Evolutionary conservation across 2,888 invertebrate species (phyloP).

Genomic region (Tetragonisca angustula): DNA sequence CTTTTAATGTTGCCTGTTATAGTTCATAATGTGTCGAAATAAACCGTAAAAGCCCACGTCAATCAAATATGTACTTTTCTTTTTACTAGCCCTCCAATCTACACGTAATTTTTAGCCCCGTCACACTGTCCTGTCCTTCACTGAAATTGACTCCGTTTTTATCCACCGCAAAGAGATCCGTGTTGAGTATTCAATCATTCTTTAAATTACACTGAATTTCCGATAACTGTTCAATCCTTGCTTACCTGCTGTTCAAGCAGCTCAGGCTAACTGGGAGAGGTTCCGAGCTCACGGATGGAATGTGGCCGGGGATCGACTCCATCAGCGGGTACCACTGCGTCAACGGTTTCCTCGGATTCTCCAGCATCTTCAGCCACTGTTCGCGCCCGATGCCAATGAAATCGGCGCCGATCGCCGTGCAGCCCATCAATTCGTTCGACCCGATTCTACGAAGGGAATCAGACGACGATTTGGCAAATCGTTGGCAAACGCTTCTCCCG

Average conservation of each 20-base stretch:
- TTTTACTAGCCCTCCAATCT: too few relatives aligned
- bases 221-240: background rate
- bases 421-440: slow-evolving; percentile 94
- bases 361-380: slow-evolving; percentile 94
- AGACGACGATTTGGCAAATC: background rate
- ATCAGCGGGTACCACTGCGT: slow-evolving; percentile 93
- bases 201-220: background rate
- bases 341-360: slow-evolving; percentile 92
- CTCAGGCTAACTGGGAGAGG: slow-evolving; percentile 87
- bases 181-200: background rate
- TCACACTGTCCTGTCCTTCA: too few relatives aligned
- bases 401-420: slow-evolving; percentile 91
- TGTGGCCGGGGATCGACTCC: slow-evolving; percentile 89
- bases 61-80: too few relatives aligned
- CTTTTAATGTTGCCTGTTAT: too few relatives aligned
- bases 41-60: too few relatives aligned
- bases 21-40: too few relatives aligned
- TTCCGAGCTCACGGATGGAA: slow-evolving; percentile 85
- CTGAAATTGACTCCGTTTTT: too few relatives aligned
- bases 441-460: slow-evolving; percentile 88
- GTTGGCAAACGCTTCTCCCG: too few relatives aligned
- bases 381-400: slow-evolving; percentile 91
- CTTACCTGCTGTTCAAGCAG: slow-evolving; percentile 89
- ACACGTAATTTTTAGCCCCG: too few relatives aligned
- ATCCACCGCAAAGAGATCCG: background rate